Evolutionary conservation across 1,140 invertebrate species (phyloP).

Genomic region (Psix sp.): DNA sequence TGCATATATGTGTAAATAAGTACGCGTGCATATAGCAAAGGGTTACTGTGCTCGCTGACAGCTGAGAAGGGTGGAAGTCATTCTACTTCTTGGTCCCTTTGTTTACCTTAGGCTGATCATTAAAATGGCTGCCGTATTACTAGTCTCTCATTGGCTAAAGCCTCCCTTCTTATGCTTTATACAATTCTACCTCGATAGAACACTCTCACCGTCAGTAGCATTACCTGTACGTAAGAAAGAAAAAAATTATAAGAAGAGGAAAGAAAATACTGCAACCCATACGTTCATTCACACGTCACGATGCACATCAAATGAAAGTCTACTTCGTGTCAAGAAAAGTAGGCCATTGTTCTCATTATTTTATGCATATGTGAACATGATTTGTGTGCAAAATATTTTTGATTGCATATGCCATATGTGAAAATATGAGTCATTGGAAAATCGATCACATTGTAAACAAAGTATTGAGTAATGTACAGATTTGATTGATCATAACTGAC

Average conservation of each 20-base stretch:
- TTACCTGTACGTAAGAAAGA: slow-evolving; percentile 47
- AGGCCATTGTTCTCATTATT: slow-evolving; percentile 55
- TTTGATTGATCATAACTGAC: no score
- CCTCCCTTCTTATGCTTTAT: slow-evolving; percentile 61
- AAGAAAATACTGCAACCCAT: slow-evolving; percentile 55
- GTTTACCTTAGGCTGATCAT: slow-evolving; percentile 77
- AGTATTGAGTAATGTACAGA: no score
- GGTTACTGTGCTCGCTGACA: slow-evolving; percentile 67
- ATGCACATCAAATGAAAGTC: slow-evolving; percentile 54
- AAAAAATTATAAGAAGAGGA: slow-evolving; percentile 23
- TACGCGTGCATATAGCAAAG: slow-evolving; percentile 60
- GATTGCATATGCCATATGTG: slow-evolving; percentile 3
- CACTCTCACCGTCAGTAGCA: slow-evolving; percentile 64
- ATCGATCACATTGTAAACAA: no score
- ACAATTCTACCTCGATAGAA: slow-evolving; percentile 64
- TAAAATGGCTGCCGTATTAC: slow-evolving; percentile 77
- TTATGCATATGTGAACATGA: slow-evolving; percentile 21
- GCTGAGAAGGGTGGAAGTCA: slow-evolving; percentile 72
- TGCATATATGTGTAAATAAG: slow-evolving; percentile 61
- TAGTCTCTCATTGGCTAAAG: slow-evolving; percentile 71
- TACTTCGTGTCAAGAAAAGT: slow-evolving; percentile 52
- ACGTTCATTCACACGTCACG: slow-evolving; percentile 57
- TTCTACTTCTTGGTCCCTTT: slow-evolving; percentile 73
- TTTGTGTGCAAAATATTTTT: slow-evolving; percentile 12
- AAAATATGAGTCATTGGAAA: no score